These are phyloP conservation scores for Cacoxenus indagator DNA, from an alignment of 2,888 invertebrate species.

Conservation along the genomic window DNA sequence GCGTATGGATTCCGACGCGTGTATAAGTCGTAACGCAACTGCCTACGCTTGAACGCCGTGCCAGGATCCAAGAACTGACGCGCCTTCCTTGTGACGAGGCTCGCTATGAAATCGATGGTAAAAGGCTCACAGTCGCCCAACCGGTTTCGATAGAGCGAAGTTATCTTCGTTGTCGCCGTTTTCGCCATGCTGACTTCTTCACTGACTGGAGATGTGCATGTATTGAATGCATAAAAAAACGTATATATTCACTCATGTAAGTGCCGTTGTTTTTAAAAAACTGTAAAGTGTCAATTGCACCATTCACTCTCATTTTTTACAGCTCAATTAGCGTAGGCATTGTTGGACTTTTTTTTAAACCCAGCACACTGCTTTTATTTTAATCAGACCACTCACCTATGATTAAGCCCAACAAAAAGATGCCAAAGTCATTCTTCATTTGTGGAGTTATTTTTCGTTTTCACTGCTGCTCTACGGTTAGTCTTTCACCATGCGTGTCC, in stretches of 20 bases:
- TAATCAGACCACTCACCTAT: background rate
- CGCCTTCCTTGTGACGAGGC: conserved; percentile 47
- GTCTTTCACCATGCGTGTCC: background rate
- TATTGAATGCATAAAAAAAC: background rate
- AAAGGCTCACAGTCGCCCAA: conserved; percentile 49
- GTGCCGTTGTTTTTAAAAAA: background rate
- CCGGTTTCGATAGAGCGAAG: conserved; percentile 43
- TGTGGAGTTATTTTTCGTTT: background rate
- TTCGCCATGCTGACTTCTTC: background rate
- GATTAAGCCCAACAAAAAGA: background rate
- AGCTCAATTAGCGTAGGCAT: background rate
- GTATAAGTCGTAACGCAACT: conserved; percentile 48
- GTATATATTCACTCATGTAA: background rate
- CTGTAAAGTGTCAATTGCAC: background rate
- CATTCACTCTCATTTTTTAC: background rate
- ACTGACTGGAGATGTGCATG: background rate
- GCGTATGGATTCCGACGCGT: conserved; percentile 45
- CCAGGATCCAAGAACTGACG: conserved; percentile 43
- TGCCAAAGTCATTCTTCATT: conserved; percentile 9
- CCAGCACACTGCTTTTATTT: background rate
- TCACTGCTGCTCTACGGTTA: background rate
- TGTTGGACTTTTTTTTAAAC: background rate
- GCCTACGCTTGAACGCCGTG: conserved; percentile 25
- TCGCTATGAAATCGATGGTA: conserved; percentile 49
- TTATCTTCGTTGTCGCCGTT: background rate